Evolutionary conservation across 2,888 invertebrate species (phyloP), one percentile per base, ranked within the genome.

Genomic region (Deilephila elpenor): DNA sequence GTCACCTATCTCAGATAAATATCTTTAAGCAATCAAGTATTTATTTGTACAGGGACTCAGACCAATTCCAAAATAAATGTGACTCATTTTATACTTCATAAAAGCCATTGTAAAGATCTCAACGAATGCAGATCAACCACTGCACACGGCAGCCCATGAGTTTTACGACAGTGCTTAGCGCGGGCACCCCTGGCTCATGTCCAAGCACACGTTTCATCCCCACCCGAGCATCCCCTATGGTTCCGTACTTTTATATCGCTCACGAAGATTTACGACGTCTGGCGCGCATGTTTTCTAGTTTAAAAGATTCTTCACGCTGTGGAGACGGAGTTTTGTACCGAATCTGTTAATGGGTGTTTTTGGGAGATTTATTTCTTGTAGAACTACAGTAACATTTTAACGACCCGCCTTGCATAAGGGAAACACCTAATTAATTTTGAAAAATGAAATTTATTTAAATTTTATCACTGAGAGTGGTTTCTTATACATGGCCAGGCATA

Each of bases 221-320:
- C 20, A 14, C 56, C 56, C n/a, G 34, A 44, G 14, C 25, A 67
- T 25, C 67, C 67, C 67, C 67, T 25, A 44, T 7, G 8, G 64
- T 25, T 62, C 34, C 34, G 17, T 14, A 51, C 44, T 67, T 67
- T 64, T 67, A 51, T 64, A 44, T 67, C 44, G 67, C 67, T n/a
- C 56, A 37, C 34, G 34, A 67, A 25, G 67, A 67, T 67, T 67
- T 67, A 67, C 25, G 67, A 67, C 51, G 67, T 67, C 67, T 67
- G 67, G 67, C 25, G 37, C 67, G 51, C 25, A 20, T 44, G 51
- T 44, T 67, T 62, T 44, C 44, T 5, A 51, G 17, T 51, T 67
- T 67, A 25, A 64, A 64, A 67, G 51, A 51, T 51, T 67, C 51
- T 25, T 51, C 17, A 29, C 37, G 64, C 14, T 3, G 14, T 17